Percentiles rank a stretch among this genome's conserved stretches.
Conservation (phyloP, 2,888 invertebrate species). For the Prenolepis imparis region DNA sequence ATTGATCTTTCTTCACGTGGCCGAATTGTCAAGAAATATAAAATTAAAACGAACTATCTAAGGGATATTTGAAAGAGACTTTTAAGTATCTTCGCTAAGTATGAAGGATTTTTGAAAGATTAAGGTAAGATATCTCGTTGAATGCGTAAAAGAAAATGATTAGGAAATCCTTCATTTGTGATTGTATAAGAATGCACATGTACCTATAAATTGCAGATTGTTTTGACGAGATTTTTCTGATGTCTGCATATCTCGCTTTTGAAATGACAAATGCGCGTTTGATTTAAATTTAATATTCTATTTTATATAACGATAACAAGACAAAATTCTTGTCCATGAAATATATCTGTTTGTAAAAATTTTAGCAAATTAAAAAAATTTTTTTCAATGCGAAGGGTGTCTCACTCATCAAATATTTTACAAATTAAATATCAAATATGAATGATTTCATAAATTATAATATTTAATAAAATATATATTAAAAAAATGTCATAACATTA, state of each 20-base stretch:
- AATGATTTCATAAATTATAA: too few relatives aligned
- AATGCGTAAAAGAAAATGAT: neutral
- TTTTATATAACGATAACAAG: slow-evolving; percentile 3
- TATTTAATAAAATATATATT: too few relatives aligned
- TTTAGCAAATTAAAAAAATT: neutral
- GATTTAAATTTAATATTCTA: slow-evolving; percentile 11
- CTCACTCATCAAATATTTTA: too few relatives aligned
- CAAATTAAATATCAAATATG: too few relatives aligned
- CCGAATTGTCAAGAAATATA: neutral
- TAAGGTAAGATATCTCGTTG: neutral
- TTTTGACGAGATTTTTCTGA: neutral
- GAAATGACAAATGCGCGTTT: neutral
- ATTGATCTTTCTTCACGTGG: slow-evolving; percentile 64
- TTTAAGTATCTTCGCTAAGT: neutral
- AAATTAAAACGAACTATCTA: neutral
- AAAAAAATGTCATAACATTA: too few relatives aligned
- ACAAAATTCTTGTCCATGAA: neutral
- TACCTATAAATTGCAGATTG: neutral
- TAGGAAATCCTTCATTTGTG: neutral
- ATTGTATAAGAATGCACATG: slow-evolving; percentile 9
- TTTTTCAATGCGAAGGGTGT: too few relatives aligned
- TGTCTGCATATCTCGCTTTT: neutral
- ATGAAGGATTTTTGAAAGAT: neutral
- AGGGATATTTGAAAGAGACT: neutral
- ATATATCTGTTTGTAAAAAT: slow-evolving; percentile 25